phyloP scores from a whole-genome alignment of 64 coral and sea anemone genomes.

The Dendrophyllia cribrosa region DNA sequence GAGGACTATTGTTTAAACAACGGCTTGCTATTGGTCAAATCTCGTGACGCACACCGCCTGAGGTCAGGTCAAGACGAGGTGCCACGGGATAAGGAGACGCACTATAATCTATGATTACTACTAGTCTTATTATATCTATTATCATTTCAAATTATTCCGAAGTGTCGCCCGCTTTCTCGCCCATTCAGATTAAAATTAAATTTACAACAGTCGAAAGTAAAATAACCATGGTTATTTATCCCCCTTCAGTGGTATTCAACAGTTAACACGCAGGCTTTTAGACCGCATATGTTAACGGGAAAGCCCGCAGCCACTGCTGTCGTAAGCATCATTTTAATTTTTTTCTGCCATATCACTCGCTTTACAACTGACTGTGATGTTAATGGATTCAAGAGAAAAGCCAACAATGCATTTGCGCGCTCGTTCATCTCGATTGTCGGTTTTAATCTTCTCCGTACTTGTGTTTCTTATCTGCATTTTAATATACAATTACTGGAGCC shows the following conservation, averaged over 20 bases:
- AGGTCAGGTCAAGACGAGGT: too few species aligned
- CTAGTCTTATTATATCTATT: too few species aligned
- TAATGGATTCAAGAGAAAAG: background rate
- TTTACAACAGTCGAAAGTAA: background rate
- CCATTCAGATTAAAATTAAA: background rate
- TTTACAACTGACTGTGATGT: background rate
- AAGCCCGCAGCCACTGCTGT: too few species aligned
- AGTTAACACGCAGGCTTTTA: background rate
- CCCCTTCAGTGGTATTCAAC: slow-evolving; percentile 10
- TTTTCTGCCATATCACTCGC: too few species aligned
- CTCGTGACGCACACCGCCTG: too few species aligned
- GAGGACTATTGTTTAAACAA: too few species aligned
- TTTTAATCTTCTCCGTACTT: background rate
- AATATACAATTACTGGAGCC: background rate
- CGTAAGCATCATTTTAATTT: too few species aligned
- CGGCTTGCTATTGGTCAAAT: too few species aligned
- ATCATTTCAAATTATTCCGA: too few species aligned
- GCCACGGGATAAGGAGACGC: too few species aligned
- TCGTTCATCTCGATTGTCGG: background rate
- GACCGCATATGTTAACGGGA: background rate
- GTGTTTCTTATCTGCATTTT: background rate
- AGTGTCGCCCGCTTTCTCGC: too few species aligned
- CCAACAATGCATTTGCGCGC: background rate
- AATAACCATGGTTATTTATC: slow-evolving; percentile 26
- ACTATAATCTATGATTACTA: too few species aligned